phyloP scores from a whole-genome alignment of 1,140 invertebrate species.

The Panulirus ornatus region DNA sequence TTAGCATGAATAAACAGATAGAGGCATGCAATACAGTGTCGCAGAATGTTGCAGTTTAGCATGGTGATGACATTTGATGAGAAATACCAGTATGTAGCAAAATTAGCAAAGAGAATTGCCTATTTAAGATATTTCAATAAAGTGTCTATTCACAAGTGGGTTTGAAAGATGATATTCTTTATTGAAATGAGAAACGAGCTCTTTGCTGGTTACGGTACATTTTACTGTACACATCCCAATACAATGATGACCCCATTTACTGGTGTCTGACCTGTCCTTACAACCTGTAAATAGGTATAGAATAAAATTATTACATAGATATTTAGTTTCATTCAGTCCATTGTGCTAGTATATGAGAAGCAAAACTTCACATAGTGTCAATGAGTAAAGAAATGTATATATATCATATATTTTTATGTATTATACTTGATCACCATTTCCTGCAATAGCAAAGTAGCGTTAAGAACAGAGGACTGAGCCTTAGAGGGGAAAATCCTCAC shows the following conservation, averaged over 20 bases:
- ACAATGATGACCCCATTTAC: constrained; percentile 69
- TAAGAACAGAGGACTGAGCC: not conserved
- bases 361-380: not conserved
- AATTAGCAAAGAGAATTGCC: constrained; percentile 48
- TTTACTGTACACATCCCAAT: constrained; percentile 67
- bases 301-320: constrained; percentile 69
- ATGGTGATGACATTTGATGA: constrained; percentile 62
- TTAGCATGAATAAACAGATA: constrained; percentile 54
- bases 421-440: not conserved
- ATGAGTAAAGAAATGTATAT: not conserved
- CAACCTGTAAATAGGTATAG: constrained; percentile 69
- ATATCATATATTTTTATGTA: not conserved
- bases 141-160: constrained; percentile 49
- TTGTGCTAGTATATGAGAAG: not conserved
- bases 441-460: not conserved
- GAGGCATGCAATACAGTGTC: constrained; percentile 27
- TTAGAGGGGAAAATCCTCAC: too few species aligned
- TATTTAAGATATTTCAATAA: constrained; percentile 47
- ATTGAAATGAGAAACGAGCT: constrained; percentile 50
- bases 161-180: constrained; percentile 52
- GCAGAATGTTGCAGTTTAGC: constrained; percentile 36
- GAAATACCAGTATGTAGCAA: constrained; percentile 40
- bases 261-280: constrained; percentile 72
- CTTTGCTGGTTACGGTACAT: constrained; percentile 52
- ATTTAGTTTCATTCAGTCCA: not conserved